A percentile compares a stretch with the other conserved stretches of the same genome.
phyloP scores from a whole-genome alignment of 2,888 invertebrate species.

The Drosophila paranaensis region DNA sequence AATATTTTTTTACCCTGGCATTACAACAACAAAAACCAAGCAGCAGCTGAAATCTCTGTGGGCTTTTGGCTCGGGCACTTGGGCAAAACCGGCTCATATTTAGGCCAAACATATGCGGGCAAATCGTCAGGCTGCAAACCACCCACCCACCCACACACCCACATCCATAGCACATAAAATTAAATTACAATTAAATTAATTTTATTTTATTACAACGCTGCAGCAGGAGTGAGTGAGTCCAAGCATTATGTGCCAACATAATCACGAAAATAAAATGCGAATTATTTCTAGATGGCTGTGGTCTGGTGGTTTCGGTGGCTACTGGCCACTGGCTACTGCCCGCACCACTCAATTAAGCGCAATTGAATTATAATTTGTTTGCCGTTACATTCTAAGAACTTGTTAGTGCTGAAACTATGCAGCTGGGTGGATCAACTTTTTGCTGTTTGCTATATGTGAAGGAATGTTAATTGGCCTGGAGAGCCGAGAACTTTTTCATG shows the following conservation, averaged over 20 bases:
- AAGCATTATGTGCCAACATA: conserved; percentile 52
- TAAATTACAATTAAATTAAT: conserved; percentile 75
- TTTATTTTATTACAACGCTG: conserved; percentile 56
- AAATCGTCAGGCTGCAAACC: conserved; percentile 1
- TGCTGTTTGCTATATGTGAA: background rate
- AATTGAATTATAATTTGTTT: conserved; percentile 73
- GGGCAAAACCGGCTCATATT: conserved; percentile 8
- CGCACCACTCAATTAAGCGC: conserved; percentile 70
- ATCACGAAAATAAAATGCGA: conserved; percentile 57
- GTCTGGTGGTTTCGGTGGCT: conserved; percentile 51
- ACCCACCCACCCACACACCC: background rate
- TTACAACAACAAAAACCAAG: conserved; percentile 21
- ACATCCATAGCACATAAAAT: conserved; percentile 50
- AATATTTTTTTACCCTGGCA: conserved; percentile 44
- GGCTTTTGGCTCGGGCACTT: background rate
- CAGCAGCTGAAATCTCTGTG: conserved; percentile 24
- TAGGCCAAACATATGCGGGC: conserved; percentile 15
- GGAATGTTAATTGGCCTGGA: conserved; percentile 39
- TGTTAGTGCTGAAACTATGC: conserved; percentile 25
- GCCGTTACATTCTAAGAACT: conserved; percentile 32
- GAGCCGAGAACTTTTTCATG: conserved; percentile 2
- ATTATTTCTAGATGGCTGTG: conserved; percentile 45
- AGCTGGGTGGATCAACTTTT: conserved; percentile 33
- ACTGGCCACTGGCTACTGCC: conserved; percentile 17
- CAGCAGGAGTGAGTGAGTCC: background rate